Base-by-base conservation (phyloP, 2,113 vertebrate species). In the Odobenus rosmarus region DNA sequence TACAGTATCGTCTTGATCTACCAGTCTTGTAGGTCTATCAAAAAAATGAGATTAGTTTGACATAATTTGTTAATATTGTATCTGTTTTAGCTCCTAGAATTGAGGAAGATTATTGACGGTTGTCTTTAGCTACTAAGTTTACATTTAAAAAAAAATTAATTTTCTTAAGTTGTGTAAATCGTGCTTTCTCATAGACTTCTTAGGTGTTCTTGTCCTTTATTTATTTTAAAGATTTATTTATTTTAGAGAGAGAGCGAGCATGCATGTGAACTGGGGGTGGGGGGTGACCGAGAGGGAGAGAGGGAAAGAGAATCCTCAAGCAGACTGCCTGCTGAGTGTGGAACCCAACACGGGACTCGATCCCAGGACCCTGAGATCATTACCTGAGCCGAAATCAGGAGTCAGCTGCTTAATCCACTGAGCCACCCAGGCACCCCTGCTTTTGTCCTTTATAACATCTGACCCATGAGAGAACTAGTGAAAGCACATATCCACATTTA, bases 121-220 rank as follows among this genome's bases (percentile, higher is more conserved):
- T 9, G 15, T 90, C 42, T 90, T 96, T 95, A 88, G 51, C 57
- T 93, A 39, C 33, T 71, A 96, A 95, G 24, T 82, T 86, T 79
- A 53, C 55, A 33, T 67, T 26, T 13, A 55, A 80, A 87, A n/a
- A n/a, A 57, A 3, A 67, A 57, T 96, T 94, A 21, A 72, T 89
- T 94, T 97, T 92, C 49, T 92, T 96, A 72, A 89, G 46, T 82
- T 93, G n/a, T 67, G 16, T 94, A 62, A 93, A 55, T 74, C 79
- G 69, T 24, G 19, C 4, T 88, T 96, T 84, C 46, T 93, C 42
- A 80, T 72, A 36, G 61, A 67, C 24, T 6, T 69, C 33, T 76
- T 36, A 61, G 72, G 46, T 88, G n/a, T 31, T 93, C 96, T 79
- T 84, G 42, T 94, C 15, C 24, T 15, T 28, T 69, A 67, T 67